Evolutionary conservation across 2,888 invertebrate species (phyloP).

Genomic region (Machimus rusticus): DNA sequence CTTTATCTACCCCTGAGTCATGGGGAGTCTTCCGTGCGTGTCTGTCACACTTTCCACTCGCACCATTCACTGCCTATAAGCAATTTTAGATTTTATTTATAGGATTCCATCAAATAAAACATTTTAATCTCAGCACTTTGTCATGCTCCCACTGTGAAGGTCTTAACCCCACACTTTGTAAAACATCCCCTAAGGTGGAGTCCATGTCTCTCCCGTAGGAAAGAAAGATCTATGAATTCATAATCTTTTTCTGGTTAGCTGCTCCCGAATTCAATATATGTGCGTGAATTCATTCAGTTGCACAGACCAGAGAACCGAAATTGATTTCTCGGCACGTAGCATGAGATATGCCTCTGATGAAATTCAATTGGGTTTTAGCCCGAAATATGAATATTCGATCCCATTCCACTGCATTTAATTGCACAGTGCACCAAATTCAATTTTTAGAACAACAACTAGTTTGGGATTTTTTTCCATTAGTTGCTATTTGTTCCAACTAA

Average conservation of each 20-base stretch:
- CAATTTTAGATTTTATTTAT: constrained; percentile 40
- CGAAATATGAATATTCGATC: neutral
- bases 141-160: constrained; percentile 24
- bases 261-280: constrained; percentile 44
- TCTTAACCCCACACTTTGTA: constrained; percentile 23
- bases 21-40: neutral
- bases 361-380: neutral
- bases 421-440: neutral
- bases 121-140: constrained; percentile 44
- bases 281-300: constrained; percentile 36
- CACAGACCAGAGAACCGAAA: constrained; percentile 26
- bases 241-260: constrained; percentile 45
- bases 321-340: constrained; percentile 41
- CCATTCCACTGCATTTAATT: neutral
- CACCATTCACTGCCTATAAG: constrained; percentile 14
- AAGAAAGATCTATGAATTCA: constrained; percentile 39
- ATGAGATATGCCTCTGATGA: neutral
- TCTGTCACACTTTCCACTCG: constrained; percentile 2
- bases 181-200: constrained; percentile 33
- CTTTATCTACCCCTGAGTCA: constrained; percentile 3
- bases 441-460: neutral
- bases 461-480: neutral
- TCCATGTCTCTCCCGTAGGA: constrained; percentile 3
- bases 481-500: neutral
- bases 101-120: constrained; percentile 39